Evolutionary conservation across 2,113 vertebrate genomes (phyloP).

Genomic region (Chitala chitala): DNA sequence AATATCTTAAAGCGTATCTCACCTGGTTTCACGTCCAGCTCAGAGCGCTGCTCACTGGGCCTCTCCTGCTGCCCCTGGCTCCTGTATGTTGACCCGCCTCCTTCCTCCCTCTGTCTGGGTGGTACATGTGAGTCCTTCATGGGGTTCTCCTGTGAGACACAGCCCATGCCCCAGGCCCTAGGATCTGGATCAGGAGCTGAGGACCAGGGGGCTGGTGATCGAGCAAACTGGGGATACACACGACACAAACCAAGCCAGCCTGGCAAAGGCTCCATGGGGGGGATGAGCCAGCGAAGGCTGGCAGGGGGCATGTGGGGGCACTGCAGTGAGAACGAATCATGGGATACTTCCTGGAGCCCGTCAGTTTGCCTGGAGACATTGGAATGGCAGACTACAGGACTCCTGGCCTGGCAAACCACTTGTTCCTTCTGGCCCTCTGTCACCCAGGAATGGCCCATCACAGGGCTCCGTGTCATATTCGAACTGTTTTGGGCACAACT

Average conservation of each 20-base stretch:
- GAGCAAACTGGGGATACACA: slow-evolving; percentile 9
- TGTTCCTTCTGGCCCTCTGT: slow-evolving; percentile 24
- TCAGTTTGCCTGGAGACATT: not conserved
- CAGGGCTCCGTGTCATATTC: slow-evolving; percentile 9
- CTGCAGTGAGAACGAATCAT: not conserved
- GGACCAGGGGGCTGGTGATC: not conserved
- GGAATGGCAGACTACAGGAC: not conserved
- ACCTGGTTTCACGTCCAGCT: slow-evolving; percentile 60
- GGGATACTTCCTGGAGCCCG: not conserved
- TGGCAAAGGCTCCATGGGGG: slow-evolving; percentile 24
- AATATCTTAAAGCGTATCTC: not conserved
- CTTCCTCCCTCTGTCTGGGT: slow-evolving; percentile 3
- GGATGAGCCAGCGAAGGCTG: slow-evolving; percentile 18
- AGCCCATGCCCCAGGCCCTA: slow-evolving; percentile 11
- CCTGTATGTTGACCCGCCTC: not conserved
- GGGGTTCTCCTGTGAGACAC: not conserved
- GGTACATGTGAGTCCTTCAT: not conserved
- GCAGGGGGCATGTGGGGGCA: not conserved
- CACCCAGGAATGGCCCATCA: slow-evolving; percentile 35
- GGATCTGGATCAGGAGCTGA: slow-evolving; percentile 26
- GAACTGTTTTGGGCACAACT: slow-evolving; percentile 26
- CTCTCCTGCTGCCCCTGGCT: no score
- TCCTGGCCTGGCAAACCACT: slow-evolving; percentile 20
- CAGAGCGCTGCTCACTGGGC: slow-evolving; percentile 33
- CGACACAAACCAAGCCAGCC: slow-evolving; percentile 23